These are phyloP conservation scores for Pterocles orientalis DNA, from an alignment of 2,113 vertebrate species.

Conservation along the genomic window DNA sequence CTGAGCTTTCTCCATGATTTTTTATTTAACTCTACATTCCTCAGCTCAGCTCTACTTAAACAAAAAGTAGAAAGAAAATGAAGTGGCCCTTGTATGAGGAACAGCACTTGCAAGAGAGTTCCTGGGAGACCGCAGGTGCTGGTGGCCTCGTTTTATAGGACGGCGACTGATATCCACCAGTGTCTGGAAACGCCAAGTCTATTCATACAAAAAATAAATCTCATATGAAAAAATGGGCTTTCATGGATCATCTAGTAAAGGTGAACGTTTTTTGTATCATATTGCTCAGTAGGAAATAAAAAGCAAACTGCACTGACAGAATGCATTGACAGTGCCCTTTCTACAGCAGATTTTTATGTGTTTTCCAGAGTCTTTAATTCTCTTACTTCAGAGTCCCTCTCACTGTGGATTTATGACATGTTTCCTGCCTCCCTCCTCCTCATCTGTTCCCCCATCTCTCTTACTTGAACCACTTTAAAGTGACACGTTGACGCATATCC, in stretches of 20 bases:
- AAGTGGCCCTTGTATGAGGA: background rate
- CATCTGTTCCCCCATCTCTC: slow-evolving; percentile 55
- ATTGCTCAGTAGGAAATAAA: slow-evolving; percentile 66
- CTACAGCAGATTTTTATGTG: slow-evolving; percentile 42
- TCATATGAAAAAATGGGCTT: slow-evolving; percentile 44
- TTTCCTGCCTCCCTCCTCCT: slow-evolving; percentile 64
- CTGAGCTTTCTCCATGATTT: background rate
- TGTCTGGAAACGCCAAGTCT: slow-evolving; percentile 59
- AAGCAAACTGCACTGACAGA: slow-evolving; percentile 45
- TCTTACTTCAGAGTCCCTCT: slow-evolving; percentile 68
- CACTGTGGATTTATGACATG: slow-evolving; percentile 70
- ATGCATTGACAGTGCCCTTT: slow-evolving; percentile 59
- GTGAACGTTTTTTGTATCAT: slow-evolving; percentile 7
- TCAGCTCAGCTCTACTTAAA: background rate
- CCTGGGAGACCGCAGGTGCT: slow-evolving; percentile 52
- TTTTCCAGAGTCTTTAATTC: slow-evolving; percentile 71
- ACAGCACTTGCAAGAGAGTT: slow-evolving; percentile 35
- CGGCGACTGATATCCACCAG: background rate
- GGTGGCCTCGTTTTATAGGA: slow-evolving; percentile 28
- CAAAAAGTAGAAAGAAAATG: background rate
- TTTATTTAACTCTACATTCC: slow-evolving; percentile 27
- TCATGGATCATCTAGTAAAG: slow-evolving; percentile 37
- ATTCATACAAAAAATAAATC: slow-evolving; percentile 63
- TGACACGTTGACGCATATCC: slow-evolving; percentile 49
- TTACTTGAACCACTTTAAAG: slow-evolving; percentile 67